Evolutionary conservation across 2,797 vertebrate genomes (phyloP).

Genomic region (Hypotaenidia okinawae): DNA sequence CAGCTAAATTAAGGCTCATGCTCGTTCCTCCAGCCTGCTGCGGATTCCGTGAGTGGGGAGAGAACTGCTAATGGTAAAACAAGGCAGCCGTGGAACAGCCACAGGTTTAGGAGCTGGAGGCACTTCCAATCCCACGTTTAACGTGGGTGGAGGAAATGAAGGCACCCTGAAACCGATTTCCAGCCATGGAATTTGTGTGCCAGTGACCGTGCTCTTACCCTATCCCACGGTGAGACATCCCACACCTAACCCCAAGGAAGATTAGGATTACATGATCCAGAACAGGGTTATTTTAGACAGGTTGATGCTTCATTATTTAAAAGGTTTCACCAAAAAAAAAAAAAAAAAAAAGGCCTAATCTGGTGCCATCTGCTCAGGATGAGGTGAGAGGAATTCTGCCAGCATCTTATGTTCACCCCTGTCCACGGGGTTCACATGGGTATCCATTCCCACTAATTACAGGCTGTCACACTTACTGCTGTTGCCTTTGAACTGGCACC

Average conservation of each 20-base stretch:
- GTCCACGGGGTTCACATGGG: rapidly evolving
- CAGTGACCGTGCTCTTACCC: not conserved
- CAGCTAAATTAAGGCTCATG: not conserved
- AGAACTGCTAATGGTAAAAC: not conserved
- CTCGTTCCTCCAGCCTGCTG: not conserved
- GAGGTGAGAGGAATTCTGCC: slow-evolving; percentile 23
- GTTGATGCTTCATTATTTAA: slow-evolving; percentile 37
- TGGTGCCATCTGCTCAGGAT: slow-evolving; percentile 50
- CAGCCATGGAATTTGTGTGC: not conserved
- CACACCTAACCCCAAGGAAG: not conserved
- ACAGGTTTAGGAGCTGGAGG: not conserved
- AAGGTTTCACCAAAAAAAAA: not conserved
- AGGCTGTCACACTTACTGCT: not conserved
- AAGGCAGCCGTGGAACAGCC: not conserved
- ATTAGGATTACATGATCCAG: not conserved
- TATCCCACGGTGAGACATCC: not conserved
- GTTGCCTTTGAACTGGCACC: not conserved
- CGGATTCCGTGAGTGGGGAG: not conserved
- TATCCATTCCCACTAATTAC: not conserved
- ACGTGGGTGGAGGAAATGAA: not conserved
- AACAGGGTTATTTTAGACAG: not conserved
- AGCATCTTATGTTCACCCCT: not conserved
- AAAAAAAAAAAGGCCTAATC: not conserved
- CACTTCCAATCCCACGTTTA: not conserved
- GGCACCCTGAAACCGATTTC: not conserved